Base-by-base conservation (phyloP, 2,888 invertebrate genomes). In the Melipona beecheii region DNA sequence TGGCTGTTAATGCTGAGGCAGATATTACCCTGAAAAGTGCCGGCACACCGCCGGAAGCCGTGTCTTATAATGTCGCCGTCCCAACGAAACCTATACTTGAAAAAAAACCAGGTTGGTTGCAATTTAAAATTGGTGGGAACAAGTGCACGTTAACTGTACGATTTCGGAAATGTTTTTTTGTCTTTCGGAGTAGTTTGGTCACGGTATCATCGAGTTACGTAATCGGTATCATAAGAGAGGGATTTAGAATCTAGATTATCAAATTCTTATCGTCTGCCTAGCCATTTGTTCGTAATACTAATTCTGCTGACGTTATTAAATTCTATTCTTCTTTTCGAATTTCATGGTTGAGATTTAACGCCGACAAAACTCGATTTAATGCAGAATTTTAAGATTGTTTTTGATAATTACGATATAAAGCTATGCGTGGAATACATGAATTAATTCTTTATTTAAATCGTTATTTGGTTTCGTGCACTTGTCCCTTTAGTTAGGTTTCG, bases 31-130 rank as follows among this genome's bases (percentile, higher is more conserved):
- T 84, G 78, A 90, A 89, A 81, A 86, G 64, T 43, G 69, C 49
- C 71, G 80, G 72, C 31, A 60, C 77, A 64, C 58, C 78, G 58
- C 75, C 81, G 69, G 87, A 89, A 64, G 65, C 75, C n/a, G 56
- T 83, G 52, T 80, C 79, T 72, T 91, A 88, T 74, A 84, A 82
- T 54, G 77, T 84, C 71, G 81, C 82, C 75, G 85, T 71, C 24
- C 75, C 90, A 31, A 80, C 85, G 70, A 90, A 89, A 72, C 66
- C 88, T 17, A 70, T 83, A 65, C 75, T 91, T 82, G 91, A 91
- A 56, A 90, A 90, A 70, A 89, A 89, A 86, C 64, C 91, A 92
- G 92, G 93, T 93, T 91, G 83, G 92, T 91, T 85, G 43, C 78
- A 71, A 87, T 69, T 24, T 66, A 66, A 24, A 83, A 75, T 78